Evolutionary conservation across 64 coral and sea anemone genomes (phyloP), one percentile per base, ranked within the genome.

Genomic region (Catalaphyllia jardinei): DNA sequence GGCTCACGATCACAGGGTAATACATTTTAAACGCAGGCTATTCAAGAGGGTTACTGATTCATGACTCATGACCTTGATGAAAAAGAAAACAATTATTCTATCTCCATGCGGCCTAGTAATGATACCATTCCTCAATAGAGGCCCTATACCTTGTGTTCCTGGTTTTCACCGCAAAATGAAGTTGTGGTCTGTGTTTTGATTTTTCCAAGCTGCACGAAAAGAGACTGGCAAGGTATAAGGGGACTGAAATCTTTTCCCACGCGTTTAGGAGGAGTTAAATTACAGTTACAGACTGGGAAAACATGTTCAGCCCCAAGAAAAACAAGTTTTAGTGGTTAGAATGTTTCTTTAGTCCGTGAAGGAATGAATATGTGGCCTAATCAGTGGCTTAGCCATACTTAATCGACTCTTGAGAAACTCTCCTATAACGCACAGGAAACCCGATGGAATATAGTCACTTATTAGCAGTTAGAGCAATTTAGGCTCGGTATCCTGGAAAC

Each of bases 331-430:
- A 85, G 49, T 38, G 20, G 65, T 8, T 24, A 71, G 62, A 85
- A 71, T 85, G 81, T 85, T 85, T 85, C 33, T 71, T 85, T 85
- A 85, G 62, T 42, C 65, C 81, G 62, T 85, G 81, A 85, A 11
- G 81, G 62, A 85, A 85, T 71, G 62, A 71, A 52, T 28, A 69
- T 15, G 5, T 35, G 33, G 18, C 49, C 63, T 67, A 85, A 85
- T 85, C 81, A 52, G 24, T 49, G 27, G 61, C 59, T 83, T 42
- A 63, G 60, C 60, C 60, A 3, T 19, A 65, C 20, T 39, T 83
- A 29, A 60, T 31, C n/a, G 25, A 77, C 79, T 42, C 20, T 42
- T 20, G 78, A 60, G 52, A 59, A 83, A 83, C 79, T 29, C 55
- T 57, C 33, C 1, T 13, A 10, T 83, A 39, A 83, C 79, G 61